Base-by-base conservation (phyloP, 2,888 invertebrate species). In the Spodoptera exigua region DNA sequence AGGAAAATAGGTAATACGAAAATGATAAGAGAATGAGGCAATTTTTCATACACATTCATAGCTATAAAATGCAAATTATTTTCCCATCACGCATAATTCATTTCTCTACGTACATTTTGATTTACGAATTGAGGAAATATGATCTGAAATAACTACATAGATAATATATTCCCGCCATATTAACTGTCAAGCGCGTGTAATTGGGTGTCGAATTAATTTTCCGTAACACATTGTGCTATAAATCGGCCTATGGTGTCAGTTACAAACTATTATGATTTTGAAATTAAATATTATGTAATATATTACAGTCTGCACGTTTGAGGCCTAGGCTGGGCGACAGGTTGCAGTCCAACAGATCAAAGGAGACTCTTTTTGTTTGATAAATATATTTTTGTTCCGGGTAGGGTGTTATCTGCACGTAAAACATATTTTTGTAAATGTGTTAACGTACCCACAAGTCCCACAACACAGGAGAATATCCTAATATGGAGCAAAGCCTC, bases 21-120 rank as follows among this genome's bases (percentile, higher is more conserved):
- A 13, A 4, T 64, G 76, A 76, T 76, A 76, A 76, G 62, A 13
- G 57, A 65, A 45, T 17, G 13, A 18, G 34, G 45, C 58, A 52
- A 62, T 69, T 75, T 75, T 66, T 65, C 58, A 62, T 41, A 58
- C 48, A 49, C 40, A 35, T 57, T 69, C 48, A 75, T 48, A 41
- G 61, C 49, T 51, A 46, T 46, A 37, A 62, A 62, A 65, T 62
- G 61, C 61, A 62, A 70, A 59, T 74, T 44, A 68, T 46, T 65
- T 55, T 32, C 59, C 37, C 47, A 51, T 35, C 17, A 48, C 37
- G 7, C 18, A 39, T 49, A 47, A 68, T 51, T 70, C 54, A 64
- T 53, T 44, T 49, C 45, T 49, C 14, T 37, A 62, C 48, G 40
- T 37, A 21, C 32, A 36, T 36, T n/a, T 36, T 10, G 35, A 64